Evolutionary conservation across 2,113 vertebrate genomes (phyloP).

Genomic region (Pangasianodon hypophthalmus): DNA sequence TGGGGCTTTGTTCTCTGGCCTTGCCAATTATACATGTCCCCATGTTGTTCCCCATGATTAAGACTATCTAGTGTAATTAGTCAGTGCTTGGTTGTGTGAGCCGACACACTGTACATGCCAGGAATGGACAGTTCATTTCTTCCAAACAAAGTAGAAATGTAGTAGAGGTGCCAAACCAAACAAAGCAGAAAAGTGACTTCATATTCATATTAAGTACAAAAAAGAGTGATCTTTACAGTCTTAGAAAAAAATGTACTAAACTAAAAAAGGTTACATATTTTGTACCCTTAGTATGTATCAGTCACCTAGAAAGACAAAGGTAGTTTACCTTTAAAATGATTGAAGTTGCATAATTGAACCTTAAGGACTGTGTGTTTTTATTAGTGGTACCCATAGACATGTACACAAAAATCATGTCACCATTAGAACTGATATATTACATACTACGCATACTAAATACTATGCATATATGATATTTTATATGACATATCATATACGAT

Average conservation of each 20-base stretch:
- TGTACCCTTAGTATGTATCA: neutral
- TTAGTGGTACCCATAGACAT: neutral
- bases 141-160: neutral
- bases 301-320: neutral
- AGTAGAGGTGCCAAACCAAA: neutral
- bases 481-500: neutral
- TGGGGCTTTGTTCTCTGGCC: constrained; percentile 33
- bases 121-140: neutral
- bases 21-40: constrained; percentile 56
- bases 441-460: neutral
- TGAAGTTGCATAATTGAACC: neutral
- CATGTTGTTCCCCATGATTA: constrained; percentile 53
- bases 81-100: constrained; percentile 22
- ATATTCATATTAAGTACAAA: neutral
- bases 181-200: neutral
- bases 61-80: constrained; percentile 61
- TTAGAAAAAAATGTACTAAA: neutral
- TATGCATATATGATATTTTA: neutral
- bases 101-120: neutral
- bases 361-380: neutral
- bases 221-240: neutral
- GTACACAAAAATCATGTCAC: neutral
- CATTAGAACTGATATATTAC: too few relatives aligned
- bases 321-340: neutral
- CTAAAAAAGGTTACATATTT: neutral